Conservation (phyloP, 2,888 invertebrate species). For the Agrypnus murinus region DNA sequence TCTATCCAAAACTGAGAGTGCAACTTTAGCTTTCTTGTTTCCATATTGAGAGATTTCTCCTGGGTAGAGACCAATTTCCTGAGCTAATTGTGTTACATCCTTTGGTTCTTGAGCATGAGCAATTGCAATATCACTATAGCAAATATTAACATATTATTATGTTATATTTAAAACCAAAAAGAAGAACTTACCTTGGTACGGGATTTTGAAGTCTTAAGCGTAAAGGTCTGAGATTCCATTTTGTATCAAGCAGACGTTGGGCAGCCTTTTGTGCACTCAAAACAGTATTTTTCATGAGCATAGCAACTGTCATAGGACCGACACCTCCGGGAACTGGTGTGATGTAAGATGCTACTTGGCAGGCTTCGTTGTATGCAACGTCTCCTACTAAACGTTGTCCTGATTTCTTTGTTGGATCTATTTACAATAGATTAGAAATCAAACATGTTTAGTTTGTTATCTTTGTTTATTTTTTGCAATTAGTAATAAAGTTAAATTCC, state of each 20-base stretch:
- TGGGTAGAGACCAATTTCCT: slow-evolving; percentile 88
- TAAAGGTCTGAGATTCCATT: slow-evolving; percentile 84
- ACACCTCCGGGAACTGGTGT: slow-evolving; percentile 98
- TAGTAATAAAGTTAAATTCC: too few species aligned
- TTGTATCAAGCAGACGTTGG: slow-evolving; percentile 73
- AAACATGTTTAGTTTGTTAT: neutral
- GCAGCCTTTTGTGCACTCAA: slow-evolving; percentile 83
- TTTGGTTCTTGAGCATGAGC: slow-evolving; percentile 93
- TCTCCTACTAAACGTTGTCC: slow-evolving; percentile 95
- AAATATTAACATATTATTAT: slow-evolving; percentile 12
- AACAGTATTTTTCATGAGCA: slow-evolving; percentile 97
- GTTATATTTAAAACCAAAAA: neutral
- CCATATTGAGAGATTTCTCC: slow-evolving; percentile 94
- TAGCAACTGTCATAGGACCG: slow-evolving; percentile 99
- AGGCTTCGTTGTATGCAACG: slow-evolving; percentile 90
- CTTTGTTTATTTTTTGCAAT: too few species aligned
- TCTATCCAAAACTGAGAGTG: slow-evolving; percentile 86
- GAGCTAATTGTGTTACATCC: slow-evolving; percentile 83
- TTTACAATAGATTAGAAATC: too few species aligned
- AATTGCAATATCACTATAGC: slow-evolving; percentile 88
- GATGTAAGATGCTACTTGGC: slow-evolving; percentile 87
- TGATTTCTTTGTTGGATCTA: slow-evolving; percentile 84
- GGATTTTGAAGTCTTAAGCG: slow-evolving; percentile 79
- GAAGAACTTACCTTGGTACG: slow-evolving; percentile 83
- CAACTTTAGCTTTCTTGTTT: slow-evolving; percentile 94